Percentiles rank a stretch among this genome's conserved stretches.
phyloP scores from a whole-genome alignment of 2,888 invertebrate species.

The Diaprepes abbreviatus region DNA sequence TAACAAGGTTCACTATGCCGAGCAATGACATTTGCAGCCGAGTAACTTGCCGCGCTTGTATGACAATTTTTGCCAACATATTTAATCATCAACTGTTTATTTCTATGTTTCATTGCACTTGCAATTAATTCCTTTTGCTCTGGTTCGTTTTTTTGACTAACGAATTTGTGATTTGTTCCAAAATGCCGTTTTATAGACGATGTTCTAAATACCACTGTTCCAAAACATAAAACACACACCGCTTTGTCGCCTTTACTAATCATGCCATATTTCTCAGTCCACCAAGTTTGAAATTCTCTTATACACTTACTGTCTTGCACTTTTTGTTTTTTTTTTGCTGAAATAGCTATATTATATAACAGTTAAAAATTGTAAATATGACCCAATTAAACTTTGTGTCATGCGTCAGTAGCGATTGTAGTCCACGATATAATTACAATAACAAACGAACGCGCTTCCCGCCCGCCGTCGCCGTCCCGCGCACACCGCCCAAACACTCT shows the following conservation, averaged over 20 bases:
- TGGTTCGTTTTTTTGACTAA: too few relatives aligned
- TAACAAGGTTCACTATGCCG: conserved; percentile 49
- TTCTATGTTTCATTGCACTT: conserved; percentile 48
- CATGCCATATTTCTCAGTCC: too few relatives aligned
- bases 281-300: conserved; percentile 57
- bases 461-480: too few relatives aligned
- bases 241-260: conserved; percentile 58
- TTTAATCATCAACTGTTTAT: conserved; percentile 53
- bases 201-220: conserved; percentile 53
- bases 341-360: conserved; percentile 48
- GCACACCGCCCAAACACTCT: too few relatives aligned
- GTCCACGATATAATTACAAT: too few relatives aligned
- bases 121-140: too few relatives aligned
- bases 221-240: conserved; percentile 57
- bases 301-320: conserved; percentile 41
- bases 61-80: conserved; percentile 50
- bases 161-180: too few relatives aligned
- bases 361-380: conserved; percentile 43
- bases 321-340: conserved; percentile 51
- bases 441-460: too few relatives aligned
- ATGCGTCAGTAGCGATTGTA: too few relatives aligned
- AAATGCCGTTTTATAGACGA: conserved; percentile 52
- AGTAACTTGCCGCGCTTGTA: conserved; percentile 50
- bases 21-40: too few relatives aligned
- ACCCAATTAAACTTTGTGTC: conserved; percentile 29